Percentiles rank a stretch among this genome's conserved stretches.
Evolutionary conservation across 2,113 vertebrate genomes (phyloP).

Genomic region (Orientallactaga bullata): DNA sequence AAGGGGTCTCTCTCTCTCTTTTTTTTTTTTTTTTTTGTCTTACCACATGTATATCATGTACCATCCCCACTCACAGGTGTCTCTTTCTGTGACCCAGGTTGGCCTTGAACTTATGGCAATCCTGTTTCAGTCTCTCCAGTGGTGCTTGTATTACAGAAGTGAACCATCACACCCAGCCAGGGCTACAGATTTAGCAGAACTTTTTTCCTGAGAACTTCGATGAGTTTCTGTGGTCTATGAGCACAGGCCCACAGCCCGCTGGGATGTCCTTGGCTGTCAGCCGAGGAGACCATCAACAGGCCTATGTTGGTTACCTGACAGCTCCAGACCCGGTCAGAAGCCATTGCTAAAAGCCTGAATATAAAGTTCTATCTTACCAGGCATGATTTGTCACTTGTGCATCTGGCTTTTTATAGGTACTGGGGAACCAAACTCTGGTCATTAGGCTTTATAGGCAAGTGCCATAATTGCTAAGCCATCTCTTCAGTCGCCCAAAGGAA

Average conservation of each 20-base stretch:
- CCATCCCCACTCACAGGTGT: too few species aligned
- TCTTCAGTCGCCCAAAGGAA: too few species aligned
- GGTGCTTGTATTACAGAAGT: not conserved
- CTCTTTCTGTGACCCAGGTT: not conserved
- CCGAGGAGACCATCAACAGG: not conserved
- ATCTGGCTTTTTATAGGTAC: too few species aligned
- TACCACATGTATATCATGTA: not conserved
- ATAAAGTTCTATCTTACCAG: too few species aligned
- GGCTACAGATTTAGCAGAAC: too few species aligned
- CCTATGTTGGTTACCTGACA: not conserved
- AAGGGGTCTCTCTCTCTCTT: not conserved
- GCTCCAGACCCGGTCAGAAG: too few species aligned
- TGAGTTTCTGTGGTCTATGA: not conserved
- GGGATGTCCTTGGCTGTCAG: not conserved
- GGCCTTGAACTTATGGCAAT: not conserved
- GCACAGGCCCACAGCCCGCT: not conserved
- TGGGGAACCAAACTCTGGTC: too few species aligned
- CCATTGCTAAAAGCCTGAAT: not conserved
- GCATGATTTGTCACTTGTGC: too few species aligned
- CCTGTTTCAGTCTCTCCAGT: not conserved
- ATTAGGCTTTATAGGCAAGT: too few species aligned
- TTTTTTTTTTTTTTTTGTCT: not conserved
- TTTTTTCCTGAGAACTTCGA: too few species aligned
- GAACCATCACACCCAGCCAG: not conserved
- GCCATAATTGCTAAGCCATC: too few species aligned